These are phyloP conservation scores for Calliopsis andreniformis DNA, from an alignment of 1,140 invertebrate genomes.

Conservation along the genomic window DNA sequence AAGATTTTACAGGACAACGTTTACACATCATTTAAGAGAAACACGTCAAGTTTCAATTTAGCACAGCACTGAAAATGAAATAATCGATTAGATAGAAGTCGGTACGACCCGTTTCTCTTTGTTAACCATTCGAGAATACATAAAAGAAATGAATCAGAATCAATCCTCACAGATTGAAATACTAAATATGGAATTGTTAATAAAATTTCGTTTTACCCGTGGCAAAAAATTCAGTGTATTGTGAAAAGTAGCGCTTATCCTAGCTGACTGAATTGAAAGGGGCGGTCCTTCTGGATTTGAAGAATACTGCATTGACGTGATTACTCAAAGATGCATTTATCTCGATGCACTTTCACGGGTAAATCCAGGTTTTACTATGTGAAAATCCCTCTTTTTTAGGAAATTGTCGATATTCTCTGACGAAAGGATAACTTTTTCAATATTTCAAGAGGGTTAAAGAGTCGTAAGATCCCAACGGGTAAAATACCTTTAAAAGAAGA, in stretches of 20 bases:
- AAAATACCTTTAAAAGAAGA: not conserved
- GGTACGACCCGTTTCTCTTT: not conserved
- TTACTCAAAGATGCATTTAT: conserved; percentile 9
- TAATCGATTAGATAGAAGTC: not conserved
- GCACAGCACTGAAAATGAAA: no score
- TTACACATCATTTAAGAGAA: no score
- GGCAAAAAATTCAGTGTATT: not conserved
- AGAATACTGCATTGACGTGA: conserved; percentile 36
- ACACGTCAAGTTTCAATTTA: no score
- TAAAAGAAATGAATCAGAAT: not conserved
- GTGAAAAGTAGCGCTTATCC: conserved; percentile 9
- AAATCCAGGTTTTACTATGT: conserved; percentile 29
- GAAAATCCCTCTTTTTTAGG: conserved; percentile 2
- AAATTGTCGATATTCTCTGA: not conserved
- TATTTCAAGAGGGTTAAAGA: not conserved
- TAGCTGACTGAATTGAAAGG: conserved; percentile 15
- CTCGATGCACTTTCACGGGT: conserved; percentile 31
- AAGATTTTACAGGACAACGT: no score
- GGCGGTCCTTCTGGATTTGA: conserved; percentile 24
- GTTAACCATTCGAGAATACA: no score
- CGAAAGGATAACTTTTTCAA: not conserved
- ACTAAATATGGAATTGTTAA: no score
- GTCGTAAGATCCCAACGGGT: not conserved
- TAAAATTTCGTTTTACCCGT: not conserved
- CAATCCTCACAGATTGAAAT: not conserved